Conservation (phyloP, 2,888 invertebrate species). For the Platerodrilus igneus region DNA sequence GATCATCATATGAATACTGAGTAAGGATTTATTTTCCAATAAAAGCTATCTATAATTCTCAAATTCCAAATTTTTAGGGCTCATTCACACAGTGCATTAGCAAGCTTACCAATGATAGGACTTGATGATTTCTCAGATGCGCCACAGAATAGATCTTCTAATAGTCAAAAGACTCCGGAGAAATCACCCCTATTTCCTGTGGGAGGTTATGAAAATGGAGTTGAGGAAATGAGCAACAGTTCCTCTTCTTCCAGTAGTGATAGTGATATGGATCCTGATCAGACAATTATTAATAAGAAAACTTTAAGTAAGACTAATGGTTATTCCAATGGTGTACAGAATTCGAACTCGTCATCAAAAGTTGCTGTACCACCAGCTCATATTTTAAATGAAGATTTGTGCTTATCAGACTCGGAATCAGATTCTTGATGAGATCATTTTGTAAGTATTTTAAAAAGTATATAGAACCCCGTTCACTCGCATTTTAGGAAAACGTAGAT, state of each 20-base stretch:
- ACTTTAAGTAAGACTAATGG: slow-evolving; percentile 36
- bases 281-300: slow-evolving; percentile 8
- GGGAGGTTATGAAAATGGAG: slow-evolving; percentile 33
- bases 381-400: slow-evolving; percentile 76
- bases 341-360: slow-evolving; percentile 14
- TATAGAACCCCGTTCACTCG: no score
- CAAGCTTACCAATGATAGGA: slow-evolving; percentile 68
- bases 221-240: slow-evolving; percentile 45
- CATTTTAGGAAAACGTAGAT: no score
- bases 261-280: slow-evolving; percentile 42
- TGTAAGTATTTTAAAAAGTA: no score
- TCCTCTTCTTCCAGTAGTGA: slow-evolving; percentile 46
- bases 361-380: slow-evolving; percentile 51
- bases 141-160: slow-evolving; percentile 18
- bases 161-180: slow-evolving; percentile 24
- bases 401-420: slow-evolving; percentile 81
- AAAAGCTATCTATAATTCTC: not conserved
- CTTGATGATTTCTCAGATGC: slow-evolving; percentile 55
- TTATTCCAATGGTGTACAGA: slow-evolving; percentile 42
- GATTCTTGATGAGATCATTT: no score
- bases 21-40: no score
- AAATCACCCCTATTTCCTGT: slow-evolving; percentile 30
- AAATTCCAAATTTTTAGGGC: slow-evolving; percentile 49
- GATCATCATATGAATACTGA: slow-evolving; percentile 45
- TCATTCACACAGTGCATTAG: slow-evolving; percentile 65